Base-by-base conservation (phyloP, 2,797 vertebrate species). In the Ficedula albicollis region DNA sequence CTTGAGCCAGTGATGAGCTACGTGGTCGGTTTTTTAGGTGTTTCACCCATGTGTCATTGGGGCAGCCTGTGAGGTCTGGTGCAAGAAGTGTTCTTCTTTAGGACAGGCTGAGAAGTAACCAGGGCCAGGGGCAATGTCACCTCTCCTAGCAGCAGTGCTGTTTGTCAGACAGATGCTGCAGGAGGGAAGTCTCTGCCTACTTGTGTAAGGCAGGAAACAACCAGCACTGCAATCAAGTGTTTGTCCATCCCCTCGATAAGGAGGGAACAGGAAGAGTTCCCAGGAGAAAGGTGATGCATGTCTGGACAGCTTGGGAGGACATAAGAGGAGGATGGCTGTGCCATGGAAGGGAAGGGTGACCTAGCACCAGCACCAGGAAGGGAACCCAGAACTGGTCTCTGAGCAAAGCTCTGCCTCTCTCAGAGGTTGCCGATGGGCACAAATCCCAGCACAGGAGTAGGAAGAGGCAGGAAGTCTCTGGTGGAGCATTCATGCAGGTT, bases 11-110 rank as follows among this genome's bases (percentile, higher is more conserved):
- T 41, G 15, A 39, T 1, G 5, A 89, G 44, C 8, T 56, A 11
- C 0, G 0, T 17, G 13, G 17, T 30, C 23, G 4, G 14, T 39
- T 36, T 20, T n/a, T 69, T 3, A 54, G 5, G 16, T 51, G 17
- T 60, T 92, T 73, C 39, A 46, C 14, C n/a, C 30, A 8, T 2
- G 1, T 51, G 19, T 30, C n/a, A 54, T 46, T 1, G 1, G 52
- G 29, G n/a, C 36, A 81, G 54, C 6, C 66, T 75, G 44, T 32
- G 29, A 68, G 6, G 13, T 60, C 34, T 82, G 18, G 4, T 39
- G 54, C 36, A 75, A 70, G 52, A 52, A 32, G 2, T 60, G 41
- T 23, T 85, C 11, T 49, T 59, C 26, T 44, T 25, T 20, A 58
- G 83, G 52, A 29, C 34, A 54, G 56, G 10, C 39, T 80, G 52